These are phyloP conservation scores for Ennomos fuscantarius DNA, from an alignment of 2,888 invertebrate genomes.

Conservation along the genomic window DNA sequence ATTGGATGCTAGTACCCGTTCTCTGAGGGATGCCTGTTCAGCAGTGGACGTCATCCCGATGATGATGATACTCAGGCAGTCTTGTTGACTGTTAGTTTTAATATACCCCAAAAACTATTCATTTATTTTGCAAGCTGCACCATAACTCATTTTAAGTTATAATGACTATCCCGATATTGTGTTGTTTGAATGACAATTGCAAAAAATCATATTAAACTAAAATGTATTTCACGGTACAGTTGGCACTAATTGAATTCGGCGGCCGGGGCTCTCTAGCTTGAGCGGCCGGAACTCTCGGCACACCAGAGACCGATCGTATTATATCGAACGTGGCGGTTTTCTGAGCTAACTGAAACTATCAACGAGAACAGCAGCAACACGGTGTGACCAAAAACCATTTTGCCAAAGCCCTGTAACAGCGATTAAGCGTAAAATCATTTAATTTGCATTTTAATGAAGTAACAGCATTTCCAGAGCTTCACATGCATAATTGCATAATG, in stretches of 20 bases:
- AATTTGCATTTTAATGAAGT: conserved; percentile 12
- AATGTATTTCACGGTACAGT: conserved; percentile 55
- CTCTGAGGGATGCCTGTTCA: too few species aligned
- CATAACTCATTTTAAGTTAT: background rate
- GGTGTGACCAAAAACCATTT: background rate
- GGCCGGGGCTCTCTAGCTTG: conserved; percentile 33
- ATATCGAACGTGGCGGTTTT: background rate
- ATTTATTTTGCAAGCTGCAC: background rate
- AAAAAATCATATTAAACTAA: conserved; percentile 21
- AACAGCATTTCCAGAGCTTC: conserved; percentile 5
- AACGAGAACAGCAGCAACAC: background rate
- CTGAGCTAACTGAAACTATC: background rate
- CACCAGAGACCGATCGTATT: background rate
- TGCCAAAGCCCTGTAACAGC: background rate
- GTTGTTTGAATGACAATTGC: conserved; percentile 1
- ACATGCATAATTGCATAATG: background rate
- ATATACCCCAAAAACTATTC: too few species aligned
- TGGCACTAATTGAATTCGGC: conserved; percentile 58
- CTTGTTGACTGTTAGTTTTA: too few species aligned
- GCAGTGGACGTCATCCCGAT: too few species aligned
- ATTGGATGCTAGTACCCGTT: too few species aligned
- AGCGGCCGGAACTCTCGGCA: conserved; percentile 7
- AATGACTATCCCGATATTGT: conserved; percentile 5
- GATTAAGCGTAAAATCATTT: background rate
- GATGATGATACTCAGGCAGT: too few species aligned